Percentiles rank a stretch among this genome's conserved stretches.
phyloP scores from a whole-genome alignment of 2,888 invertebrate genomes.

The Drosophila fulvimacula region DNA sequence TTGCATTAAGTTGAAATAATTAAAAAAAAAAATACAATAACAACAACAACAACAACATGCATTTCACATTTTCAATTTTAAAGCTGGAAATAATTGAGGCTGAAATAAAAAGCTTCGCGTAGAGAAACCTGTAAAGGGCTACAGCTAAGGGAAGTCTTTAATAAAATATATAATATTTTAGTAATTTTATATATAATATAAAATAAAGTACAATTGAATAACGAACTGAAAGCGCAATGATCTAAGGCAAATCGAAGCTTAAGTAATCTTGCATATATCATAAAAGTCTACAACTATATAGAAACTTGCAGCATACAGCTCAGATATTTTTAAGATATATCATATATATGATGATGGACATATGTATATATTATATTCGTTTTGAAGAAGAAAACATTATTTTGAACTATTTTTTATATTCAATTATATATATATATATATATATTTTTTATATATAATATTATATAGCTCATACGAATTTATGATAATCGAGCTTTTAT shows the following conservation, averaged over 20 bases:
- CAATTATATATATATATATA: too few species aligned
- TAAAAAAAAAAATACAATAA: not conserved
- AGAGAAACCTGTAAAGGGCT: not conserved
- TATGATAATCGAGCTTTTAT: not conserved
- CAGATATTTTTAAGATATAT: not conserved
- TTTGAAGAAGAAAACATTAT: too few species aligned
- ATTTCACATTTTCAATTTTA: not conserved
- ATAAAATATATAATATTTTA: not conserved
- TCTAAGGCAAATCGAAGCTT: not conserved
- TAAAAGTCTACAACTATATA: not conserved
- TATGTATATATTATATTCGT: not conserved
- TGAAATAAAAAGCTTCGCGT: not conserved
- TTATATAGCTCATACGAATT: not conserved
- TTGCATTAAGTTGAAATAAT: conserved; percentile 12
- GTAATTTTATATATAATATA: not conserved
- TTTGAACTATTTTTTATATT: too few species aligned
- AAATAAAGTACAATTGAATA: not conserved
- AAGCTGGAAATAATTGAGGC: conserved; percentile 1
- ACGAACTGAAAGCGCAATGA: not conserved
- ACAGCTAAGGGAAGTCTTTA: not conserved
- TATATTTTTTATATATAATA: not conserved
- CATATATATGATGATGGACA: too few species aligned
- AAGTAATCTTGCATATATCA: not conserved
- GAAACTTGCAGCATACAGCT: too few species aligned
- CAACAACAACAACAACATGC: conserved; percentile 29